Percentiles rank a stretch among this genome's conserved stretches.
phyloP scores from a whole-genome alignment of 2,797 vertebrate species.

The Halcyon chelicuti region DNA sequence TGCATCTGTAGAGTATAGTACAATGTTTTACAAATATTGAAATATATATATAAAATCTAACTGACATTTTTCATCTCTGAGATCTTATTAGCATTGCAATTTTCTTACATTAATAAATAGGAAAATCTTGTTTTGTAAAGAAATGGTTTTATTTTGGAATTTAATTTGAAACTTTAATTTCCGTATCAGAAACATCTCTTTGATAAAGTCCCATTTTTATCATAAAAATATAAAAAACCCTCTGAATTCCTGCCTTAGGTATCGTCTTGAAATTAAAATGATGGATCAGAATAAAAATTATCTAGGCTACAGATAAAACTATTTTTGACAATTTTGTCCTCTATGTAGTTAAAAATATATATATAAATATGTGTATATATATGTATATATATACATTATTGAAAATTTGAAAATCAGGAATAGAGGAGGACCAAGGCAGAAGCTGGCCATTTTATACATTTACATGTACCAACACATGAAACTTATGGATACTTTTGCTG shows the following conservation, averaged over 20 bases:
- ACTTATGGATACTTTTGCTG: neutral
- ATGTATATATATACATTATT: neutral
- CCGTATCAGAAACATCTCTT: neutral
- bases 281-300: neutral
- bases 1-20: neutral
- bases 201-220: neutral
- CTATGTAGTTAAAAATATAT: neutral
- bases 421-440: neutral
- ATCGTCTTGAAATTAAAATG: neutral
- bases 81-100: neutral
- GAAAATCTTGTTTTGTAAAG: neutral
- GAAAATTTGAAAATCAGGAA: neutral
- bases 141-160: neutral
- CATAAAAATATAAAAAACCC: neutral
- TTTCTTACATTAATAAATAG: neutral
- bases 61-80: neutral
- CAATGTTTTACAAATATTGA: neutral
- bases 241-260: neutral
- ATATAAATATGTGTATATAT: too few species aligned
- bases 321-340: neutral
- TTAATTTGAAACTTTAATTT: neutral
- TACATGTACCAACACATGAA: neutral
- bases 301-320: neutral
- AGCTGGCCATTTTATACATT: neutral
- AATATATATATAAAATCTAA: neutral